Evolutionary conservation across 2,888 invertebrate species (phyloP), one percentile per base, ranked within the genome.

Genomic region (Hedya salicella): DNA sequence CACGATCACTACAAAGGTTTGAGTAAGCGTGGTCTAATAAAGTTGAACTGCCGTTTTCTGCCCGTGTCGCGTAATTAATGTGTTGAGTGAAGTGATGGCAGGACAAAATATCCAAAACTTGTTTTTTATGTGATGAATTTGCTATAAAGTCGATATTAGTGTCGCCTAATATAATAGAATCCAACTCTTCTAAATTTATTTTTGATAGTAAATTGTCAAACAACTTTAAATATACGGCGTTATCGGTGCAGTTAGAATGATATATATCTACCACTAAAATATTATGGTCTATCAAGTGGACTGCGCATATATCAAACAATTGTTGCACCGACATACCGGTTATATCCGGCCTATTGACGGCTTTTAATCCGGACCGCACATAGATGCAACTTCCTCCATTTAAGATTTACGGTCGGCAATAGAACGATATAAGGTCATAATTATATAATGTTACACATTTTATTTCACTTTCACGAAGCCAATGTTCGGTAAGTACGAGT

Each of bases 1-100:
- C 48, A 48, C 48, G 48, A 13, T 48, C 48, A 11, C 11, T 19
- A 48, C 9, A 19, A 11, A 48, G 3, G 11, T 48, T 48, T 2
- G 48, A 48, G 9, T 48, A 48, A 0, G 48, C 48, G 19, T 48
- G 48, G 48, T 48, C 48, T 48, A 25, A 5, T 25, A 25, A 25
- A 5, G 25, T 25, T 5, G 25, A 48, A 9, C 48, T 48, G 11
- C 9, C 19, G 11, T 48, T 48, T 0, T 19, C 13, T 5, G 19
- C 11, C 3, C 48, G 48, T 8, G 48, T 48, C 3, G 48, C 6
- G 19, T 19, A 19, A 11, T 48, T 19, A 5, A 48, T 48, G 13
- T 48, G 21, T 9, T 48, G 21, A 21, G 9, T 19, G 4, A 44
- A 44, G 4, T 44, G 14, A 16, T 44, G 44, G 4, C 44, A 44